Base-by-base conservation (phyloP, 2,888 invertebrate species). In the Drosophila helvetica region DNA sequence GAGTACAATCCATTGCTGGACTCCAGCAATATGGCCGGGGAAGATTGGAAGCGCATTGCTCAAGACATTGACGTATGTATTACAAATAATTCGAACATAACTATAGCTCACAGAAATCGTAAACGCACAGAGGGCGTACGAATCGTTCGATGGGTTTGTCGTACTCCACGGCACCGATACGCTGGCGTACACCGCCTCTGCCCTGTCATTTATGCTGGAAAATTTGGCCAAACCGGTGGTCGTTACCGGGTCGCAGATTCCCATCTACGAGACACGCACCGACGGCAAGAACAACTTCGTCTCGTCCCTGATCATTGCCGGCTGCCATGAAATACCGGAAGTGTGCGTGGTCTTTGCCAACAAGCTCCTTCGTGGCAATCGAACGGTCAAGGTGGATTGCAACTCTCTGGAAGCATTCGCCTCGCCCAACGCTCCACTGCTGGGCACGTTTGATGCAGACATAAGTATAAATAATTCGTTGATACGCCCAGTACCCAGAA, bases 151-250 rank as follows among this genome's bases (percentile, higher is more conserved):
- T 89, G 98, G 98, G 0, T 99, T 99, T 89, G 97, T 99, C 0
- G 94, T 99, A 1, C 94, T 99, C 0, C 99, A 99, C 90, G 99
- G 99, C 0, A 99, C 98, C 0, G 99, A 99, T 90, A 99, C 99
- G 0, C 93, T 99, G 80, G 95, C 97, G 8, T 99, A 98, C 91
- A 98, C 99, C 0, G 98, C 99, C 0, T 98, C 98, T 0, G 98
- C 98, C 0, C 93, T 99, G 1, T 98, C 98, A 0, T 99, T 98
- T 91, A 98, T 99, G 97, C 94, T 99, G 88, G 98, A 99, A 91
- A 96, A 98, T 86, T 94, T 99, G 2, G 97, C 97, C 12, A 99
- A 99, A 92, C 95, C 97, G 6, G 96, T 99, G 15, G 95, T 99
- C 30, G 93, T 99, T 50, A 99, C 99, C 5, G 99, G 99, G 18